phyloP scores from a whole-genome alignment of 2,113 vertebrate species.

The Pterocles orientalis region DNA sequence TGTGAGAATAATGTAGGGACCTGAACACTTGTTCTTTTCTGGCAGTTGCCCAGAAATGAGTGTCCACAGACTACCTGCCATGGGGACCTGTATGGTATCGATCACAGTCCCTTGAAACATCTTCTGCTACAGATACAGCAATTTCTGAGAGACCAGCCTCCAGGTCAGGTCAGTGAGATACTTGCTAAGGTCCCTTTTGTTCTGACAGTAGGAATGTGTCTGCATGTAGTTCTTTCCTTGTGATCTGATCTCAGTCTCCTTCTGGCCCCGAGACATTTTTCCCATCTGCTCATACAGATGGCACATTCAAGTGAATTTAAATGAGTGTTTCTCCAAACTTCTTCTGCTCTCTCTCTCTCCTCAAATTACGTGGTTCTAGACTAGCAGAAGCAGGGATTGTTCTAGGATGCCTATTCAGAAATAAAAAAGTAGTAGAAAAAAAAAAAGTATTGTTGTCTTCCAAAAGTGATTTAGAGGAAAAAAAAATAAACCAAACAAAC shows the following conservation, averaged over 20 bases:
- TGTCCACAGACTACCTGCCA: neutral
- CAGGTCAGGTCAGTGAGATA: neutral
- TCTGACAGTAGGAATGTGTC: neutral
- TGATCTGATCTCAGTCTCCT: slow-evolving; percentile 15
- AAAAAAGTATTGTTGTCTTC: neutral
- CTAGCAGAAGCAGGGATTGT: neutral
- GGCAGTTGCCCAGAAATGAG: neutral
- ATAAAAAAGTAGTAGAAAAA: neutral
- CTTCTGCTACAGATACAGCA: neutral
- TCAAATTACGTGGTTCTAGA: neutral
- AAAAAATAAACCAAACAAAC: neutral
- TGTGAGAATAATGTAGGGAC: neutral
- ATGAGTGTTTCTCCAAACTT: slow-evolving; percentile 40
- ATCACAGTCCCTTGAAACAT: neutral
- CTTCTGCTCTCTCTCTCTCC: neutral
- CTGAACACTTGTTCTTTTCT: neutral
- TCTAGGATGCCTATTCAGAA: neutral
- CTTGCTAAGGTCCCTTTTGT: neutral
- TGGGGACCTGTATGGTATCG: no score
- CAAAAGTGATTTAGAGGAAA: neutral
- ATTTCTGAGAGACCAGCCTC: neutral
- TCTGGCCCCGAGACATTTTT: slow-evolving; percentile 27
- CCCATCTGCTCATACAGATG: slow-evolving; percentile 74
- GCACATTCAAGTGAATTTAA: neutral
- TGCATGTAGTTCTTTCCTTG: neutral